Evolutionary conservation across 2,113 vertebrate species (phyloP).

Genomic region (Heliornis fulica): DNA sequence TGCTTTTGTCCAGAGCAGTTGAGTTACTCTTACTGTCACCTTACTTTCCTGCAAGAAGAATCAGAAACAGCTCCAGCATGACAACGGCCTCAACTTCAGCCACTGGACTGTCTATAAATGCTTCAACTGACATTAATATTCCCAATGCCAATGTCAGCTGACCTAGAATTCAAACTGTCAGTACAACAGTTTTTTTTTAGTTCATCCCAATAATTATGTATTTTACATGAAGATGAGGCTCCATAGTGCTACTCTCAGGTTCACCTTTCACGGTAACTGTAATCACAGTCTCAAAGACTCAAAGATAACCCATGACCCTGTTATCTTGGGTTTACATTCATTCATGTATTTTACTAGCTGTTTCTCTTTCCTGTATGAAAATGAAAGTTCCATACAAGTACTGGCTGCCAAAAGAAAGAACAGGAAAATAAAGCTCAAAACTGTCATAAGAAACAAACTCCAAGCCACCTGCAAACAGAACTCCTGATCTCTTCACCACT

Average conservation of each 20-base stretch:
- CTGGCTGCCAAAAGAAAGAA: background rate
- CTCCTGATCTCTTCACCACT: background rate
- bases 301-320: conserved; percentile 24
- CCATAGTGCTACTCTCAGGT: background rate
- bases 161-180: background rate
- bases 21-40: background rate
- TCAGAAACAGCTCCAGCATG: background rate
- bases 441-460: background rate
- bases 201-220: background rate
- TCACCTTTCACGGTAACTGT: background rate
- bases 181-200: background rate
- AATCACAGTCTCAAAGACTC: background rate
- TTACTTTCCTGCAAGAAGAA: background rate
- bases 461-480: background rate
- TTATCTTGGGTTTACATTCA: conserved; percentile 5
- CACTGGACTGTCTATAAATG: background rate
- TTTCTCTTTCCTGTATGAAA: background rate
- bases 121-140: background rate
- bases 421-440: background rate
- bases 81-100: background rate
- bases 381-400: background rate
- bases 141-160: background rate
- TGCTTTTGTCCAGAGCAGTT: background rate
- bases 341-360: background rate
- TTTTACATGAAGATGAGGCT: background rate